These are phyloP conservation scores for Epinotia ramella DNA, from an alignment of 2,888 invertebrate species.

Conservation along the genomic window DNA sequence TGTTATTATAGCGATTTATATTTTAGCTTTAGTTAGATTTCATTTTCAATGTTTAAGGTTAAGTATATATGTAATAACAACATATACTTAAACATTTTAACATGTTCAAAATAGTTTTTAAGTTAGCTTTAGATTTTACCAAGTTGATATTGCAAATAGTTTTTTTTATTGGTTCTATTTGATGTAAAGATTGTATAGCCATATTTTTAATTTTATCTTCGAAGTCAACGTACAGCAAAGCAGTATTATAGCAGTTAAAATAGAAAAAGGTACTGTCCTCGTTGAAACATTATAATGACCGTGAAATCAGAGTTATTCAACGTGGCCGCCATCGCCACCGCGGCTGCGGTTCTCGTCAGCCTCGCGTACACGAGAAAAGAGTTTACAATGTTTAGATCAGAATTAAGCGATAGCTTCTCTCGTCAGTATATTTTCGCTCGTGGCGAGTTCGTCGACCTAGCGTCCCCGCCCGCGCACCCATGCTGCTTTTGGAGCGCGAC, in stretches of 20 bases:
- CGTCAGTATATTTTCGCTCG: conserved; percentile 65
- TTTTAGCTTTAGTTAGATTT: too few species aligned
- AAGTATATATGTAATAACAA: too few species aligned
- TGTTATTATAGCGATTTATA: too few species aligned
- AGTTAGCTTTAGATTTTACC: too few species aligned
- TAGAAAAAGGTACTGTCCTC: conserved; percentile 4
- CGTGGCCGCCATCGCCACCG: conserved; percentile 27
- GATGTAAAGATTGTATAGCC: too few species aligned
- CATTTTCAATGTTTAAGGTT: too few species aligned
- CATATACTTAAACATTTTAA: too few species aligned
- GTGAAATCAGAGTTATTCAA: conserved; percentile 38
- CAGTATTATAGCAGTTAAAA: background rate
- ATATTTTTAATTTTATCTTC: too few species aligned
- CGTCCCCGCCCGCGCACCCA: conserved; percentile 67
- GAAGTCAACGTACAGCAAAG: too few species aligned
- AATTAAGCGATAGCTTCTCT: conserved; percentile 54
- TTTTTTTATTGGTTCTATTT: too few species aligned
- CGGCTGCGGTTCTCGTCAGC: conserved; percentile 9
- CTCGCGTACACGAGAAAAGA: conserved; percentile 37
- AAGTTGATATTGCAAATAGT: too few species aligned
- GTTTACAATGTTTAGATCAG: conserved; percentile 45
- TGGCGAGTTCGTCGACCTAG: conserved; percentile 71
- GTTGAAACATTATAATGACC: conserved; percentile 38
- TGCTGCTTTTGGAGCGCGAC: conserved; percentile 76
- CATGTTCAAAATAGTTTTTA: too few species aligned